These are phyloP conservation scores for Dendrophyllia cribrosa DNA, from an alignment of 64 coral and sea anemone species.

Conservation along the genomic window DNA sequence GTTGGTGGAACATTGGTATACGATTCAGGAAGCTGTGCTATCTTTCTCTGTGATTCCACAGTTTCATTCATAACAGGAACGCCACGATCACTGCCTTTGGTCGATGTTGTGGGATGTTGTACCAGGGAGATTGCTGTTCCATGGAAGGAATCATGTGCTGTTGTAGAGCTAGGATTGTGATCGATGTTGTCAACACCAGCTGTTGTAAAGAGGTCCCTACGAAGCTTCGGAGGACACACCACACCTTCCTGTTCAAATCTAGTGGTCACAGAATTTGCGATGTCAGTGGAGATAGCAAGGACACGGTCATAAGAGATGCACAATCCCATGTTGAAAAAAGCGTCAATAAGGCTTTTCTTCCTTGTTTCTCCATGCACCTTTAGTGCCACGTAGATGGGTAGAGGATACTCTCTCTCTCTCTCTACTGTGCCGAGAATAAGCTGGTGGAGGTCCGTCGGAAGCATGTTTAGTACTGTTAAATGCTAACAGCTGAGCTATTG, in stretches of 20 bases:
- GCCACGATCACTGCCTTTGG: neutral
- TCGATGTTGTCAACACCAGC: constrained; percentile 61
- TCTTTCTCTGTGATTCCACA: constrained; percentile 3
- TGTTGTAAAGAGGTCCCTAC: constrained; percentile 30
- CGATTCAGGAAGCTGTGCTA: constrained; percentile 18
- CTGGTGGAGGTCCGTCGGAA: neutral
- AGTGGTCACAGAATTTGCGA: constrained; percentile 9
- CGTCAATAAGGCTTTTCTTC: constrained; percentile 37
- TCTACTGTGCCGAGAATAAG: constrained; percentile 46
- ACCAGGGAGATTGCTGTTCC: too few species aligned
- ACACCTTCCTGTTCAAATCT: constrained; percentile 45
- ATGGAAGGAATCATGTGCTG: constrained; percentile 47
- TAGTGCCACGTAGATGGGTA: constrained; percentile 65
- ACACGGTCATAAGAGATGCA: constrained; percentile 54
- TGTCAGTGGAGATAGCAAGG: constrained; percentile 36
- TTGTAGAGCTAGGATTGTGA: constrained; percentile 59
- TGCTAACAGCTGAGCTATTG: constrained; percentile 53
- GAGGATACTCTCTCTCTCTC: constrained; percentile 54
- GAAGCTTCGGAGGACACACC: constrained; percentile 38
- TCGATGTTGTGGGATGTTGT: too few species aligned
- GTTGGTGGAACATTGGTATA: constrained; percentile 29
- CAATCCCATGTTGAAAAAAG: constrained; percentile 40
- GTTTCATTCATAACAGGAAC: neutral
- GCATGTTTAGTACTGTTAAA: constrained; percentile 46
- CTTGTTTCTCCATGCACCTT: constrained; percentile 67